Conservation (phyloP, 2,797 vertebrate genomes). For the Rhinoraja longicauda region DNA sequence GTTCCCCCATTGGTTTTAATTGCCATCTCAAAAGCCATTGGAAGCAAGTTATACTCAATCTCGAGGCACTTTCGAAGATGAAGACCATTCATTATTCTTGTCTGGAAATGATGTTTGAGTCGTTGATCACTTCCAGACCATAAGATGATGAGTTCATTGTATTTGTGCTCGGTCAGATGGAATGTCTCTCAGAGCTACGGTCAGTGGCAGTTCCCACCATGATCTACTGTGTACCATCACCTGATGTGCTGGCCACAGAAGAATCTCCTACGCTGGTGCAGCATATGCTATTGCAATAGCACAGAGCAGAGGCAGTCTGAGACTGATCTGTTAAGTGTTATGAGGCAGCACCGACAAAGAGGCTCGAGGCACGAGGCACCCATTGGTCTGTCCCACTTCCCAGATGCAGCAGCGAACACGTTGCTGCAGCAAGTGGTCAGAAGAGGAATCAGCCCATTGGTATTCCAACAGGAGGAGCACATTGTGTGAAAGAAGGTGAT, state of each 20-base stretch:
- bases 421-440: background rate
- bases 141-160: background rate
- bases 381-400: background rate
- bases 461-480: slow-evolving; percentile 6
- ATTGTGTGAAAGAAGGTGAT: slow-evolving; percentile 9
- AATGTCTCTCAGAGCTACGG: background rate
- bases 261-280: background rate
- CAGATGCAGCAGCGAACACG: background rate
- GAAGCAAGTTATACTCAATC: no score
- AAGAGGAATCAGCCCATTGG: no score
- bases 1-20: no score
- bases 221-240: no score
- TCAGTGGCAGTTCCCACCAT: background rate
- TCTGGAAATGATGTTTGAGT: background rate
- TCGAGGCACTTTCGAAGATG: no score
- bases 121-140: background rate
- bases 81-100: background rate
- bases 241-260: background rate
- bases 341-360: no score
- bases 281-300: background rate
- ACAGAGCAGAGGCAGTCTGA: background rate
- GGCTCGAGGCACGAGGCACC: no score
- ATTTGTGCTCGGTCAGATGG: background rate
- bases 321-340: background rate
- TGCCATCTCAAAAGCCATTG: no score